A percentile compares a stretch with the other conserved stretches of the same genome.
Evolutionary conservation across 2,113 vertebrate genomes (phyloP).

Genomic region (Albula goreensis): DNA sequence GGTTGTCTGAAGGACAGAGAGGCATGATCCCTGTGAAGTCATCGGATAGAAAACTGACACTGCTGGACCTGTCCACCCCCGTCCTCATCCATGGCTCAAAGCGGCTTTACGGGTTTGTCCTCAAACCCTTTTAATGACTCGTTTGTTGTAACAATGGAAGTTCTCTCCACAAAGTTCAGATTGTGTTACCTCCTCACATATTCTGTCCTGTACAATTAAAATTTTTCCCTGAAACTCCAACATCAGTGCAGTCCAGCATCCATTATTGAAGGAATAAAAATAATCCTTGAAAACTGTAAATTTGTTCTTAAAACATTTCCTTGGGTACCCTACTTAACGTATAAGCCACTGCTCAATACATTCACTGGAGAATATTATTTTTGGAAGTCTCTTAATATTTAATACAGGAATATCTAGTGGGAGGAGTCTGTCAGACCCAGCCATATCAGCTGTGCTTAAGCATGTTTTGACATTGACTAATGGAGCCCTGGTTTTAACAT

Average conservation of each 20-base stretch:
- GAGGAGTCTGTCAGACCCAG: too few relatives aligned
- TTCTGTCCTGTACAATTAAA: too few relatives aligned
- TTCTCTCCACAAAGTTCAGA: neutral
- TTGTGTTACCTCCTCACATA: too few relatives aligned
- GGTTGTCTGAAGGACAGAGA: slow-evolving; percentile 69
- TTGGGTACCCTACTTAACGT: too few relatives aligned
- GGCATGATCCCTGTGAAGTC: slow-evolving; percentile 82
- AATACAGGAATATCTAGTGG: neutral
- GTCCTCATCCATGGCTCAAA: slow-evolving; percentile 80
- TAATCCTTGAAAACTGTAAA: neutral
- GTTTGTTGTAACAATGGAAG: neutral
- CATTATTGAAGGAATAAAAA: neutral
- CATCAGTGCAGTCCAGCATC: too few relatives aligned
- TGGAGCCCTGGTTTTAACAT: neutral
- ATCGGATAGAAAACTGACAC: slow-evolving; percentile 62
- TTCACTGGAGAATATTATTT: neutral
- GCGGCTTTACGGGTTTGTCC: slow-evolving; percentile 82
- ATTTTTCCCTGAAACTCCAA: neutral
- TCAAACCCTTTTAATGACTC: neutral
- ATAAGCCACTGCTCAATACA: neutral
- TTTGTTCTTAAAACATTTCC: neutral
- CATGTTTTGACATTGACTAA: too few relatives aligned
- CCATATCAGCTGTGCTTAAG: too few relatives aligned
- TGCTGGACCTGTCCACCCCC: slow-evolving; percentile 80
- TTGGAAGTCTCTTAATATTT: neutral